Conservation (phyloP, 2,113 vertebrate genomes). For the Syrrhaptes paradoxus region DNA sequence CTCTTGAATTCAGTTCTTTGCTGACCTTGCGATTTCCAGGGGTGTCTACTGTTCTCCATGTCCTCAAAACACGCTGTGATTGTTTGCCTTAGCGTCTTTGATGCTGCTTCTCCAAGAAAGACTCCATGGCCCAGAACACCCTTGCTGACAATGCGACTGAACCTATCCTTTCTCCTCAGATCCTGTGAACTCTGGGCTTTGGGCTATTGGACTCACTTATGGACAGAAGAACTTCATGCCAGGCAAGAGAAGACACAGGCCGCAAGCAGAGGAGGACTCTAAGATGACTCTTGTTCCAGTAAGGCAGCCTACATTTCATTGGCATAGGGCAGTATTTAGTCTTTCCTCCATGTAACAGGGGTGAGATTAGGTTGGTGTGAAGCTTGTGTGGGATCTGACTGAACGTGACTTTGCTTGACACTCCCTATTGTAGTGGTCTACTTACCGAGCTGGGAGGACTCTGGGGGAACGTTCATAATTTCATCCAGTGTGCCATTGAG, state of each 20-base stretch:
- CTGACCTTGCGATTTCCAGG: not conserved
- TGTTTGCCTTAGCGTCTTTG: not conserved
- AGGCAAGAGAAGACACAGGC: not conserved
- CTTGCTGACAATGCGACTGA: not conserved
- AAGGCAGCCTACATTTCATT: not conserved
- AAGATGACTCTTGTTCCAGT: not conserved
- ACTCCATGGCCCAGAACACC: not conserved
- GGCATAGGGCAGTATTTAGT: not conserved
- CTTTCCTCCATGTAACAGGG: not conserved
- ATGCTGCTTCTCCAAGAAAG: not conserved
- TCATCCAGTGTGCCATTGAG: conserved; percentile 35
- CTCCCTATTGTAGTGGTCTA: not conserved
- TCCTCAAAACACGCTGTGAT: not conserved
- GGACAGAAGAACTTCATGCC: not conserved
- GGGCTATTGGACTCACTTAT: not conserved
- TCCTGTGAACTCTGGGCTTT: not conserved
- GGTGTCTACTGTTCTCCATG: not conserved
- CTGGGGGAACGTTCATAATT: conserved; percentile 9
- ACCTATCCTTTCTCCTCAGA: not conserved
- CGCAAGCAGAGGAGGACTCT: not conserved
- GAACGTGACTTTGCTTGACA: not conserved
- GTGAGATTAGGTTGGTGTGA: not conserved
- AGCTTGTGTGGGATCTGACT: not conserved
- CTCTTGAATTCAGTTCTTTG: not conserved
- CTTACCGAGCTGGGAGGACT: not conserved